Conservation (phyloP, 2,113 vertebrate species). For the Trematomus loennbergii region DNA sequence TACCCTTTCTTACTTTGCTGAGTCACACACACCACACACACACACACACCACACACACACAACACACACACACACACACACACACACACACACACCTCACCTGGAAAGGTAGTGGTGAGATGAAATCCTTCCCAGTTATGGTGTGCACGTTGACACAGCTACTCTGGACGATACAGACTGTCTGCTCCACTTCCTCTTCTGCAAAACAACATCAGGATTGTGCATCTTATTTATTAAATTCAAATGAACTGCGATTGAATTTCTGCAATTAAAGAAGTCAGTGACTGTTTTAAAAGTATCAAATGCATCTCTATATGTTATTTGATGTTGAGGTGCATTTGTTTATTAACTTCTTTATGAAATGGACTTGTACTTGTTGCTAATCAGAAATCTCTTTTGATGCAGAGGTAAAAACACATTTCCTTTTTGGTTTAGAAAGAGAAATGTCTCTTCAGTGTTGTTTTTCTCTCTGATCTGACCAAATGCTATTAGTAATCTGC, state of each 20-base stretch:
- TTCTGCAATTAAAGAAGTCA: neutral
- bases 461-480: too few species aligned
- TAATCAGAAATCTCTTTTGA: too few species aligned
- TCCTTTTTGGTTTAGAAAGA: too few species aligned
- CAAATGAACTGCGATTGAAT: neutral
- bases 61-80: too few species aligned
- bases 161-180: conserved; percentile 94
- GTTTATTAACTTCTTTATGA: neutral
- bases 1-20: neutral
- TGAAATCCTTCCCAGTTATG: conserved; percentile 95
- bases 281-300: neutral
- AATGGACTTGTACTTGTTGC: too few species aligned
- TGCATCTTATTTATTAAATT: neutral
- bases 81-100: conserved; percentile 74
- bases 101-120: conserved; percentile 95
- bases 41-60: too few species aligned
- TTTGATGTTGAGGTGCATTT: neutral
- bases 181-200: conserved; percentile 82
- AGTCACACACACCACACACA: too few species aligned
- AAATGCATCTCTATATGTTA: neutral
- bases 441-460: too few species aligned
- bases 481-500: too few species aligned
- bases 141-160: conserved; percentile 96
- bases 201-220: conserved; percentile 41
- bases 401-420: too few species aligned